Evolutionary conservation across 1,140 invertebrate species (phyloP).

Genomic region (Trichoplusia ni): DNA sequence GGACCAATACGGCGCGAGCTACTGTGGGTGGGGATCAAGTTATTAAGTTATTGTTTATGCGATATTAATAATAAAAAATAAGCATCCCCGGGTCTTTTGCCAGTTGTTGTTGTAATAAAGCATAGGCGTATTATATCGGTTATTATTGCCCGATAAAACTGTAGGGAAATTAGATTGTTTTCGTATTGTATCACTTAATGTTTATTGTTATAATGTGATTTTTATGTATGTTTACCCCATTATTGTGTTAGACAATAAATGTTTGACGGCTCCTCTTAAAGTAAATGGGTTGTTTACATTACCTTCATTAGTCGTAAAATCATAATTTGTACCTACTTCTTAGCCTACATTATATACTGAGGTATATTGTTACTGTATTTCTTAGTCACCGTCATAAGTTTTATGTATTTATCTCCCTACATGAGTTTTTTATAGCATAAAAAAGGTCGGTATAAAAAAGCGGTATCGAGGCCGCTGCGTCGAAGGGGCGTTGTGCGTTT

Average conservation of each 20-base stretch:
- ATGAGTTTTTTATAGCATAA: conserved; percentile 18
- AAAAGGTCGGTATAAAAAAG: conserved; percentile 54
- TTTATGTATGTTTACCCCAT: conserved; percentile 63
- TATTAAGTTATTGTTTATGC: conserved; percentile 80
- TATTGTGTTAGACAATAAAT: conserved; percentile 33
- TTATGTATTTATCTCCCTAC: conserved; percentile 1
- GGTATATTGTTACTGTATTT: not conserved
- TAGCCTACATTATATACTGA: no score
- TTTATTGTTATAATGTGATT: conserved; percentile 60
- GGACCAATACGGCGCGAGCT: conserved; percentile 70
- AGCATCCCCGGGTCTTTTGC: conserved; percentile 49
- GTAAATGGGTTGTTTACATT: conserved; percentile 13
- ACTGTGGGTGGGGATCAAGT: conserved; percentile 72
- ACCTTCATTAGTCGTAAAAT: not conserved
- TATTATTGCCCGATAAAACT: conserved; percentile 67
- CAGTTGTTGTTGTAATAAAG: conserved; percentile 65
- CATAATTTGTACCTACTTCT: not conserved
- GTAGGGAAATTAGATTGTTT: conserved; percentile 72
- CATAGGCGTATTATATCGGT: conserved; percentile 54
- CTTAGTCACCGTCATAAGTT: not conserved
- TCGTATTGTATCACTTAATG: conserved; percentile 54
- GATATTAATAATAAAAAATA: conserved; percentile 79
- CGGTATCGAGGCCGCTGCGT: conserved; percentile 40
- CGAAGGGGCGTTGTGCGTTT: conserved; percentile 70
- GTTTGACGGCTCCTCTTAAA: conserved; percentile 1